Percentiles rank a stretch among this genome's conserved stretches.
phyloP scores from a whole-genome alignment of 2,113 vertebrate species.

The Oreotrochilus melanogaster region DNA sequence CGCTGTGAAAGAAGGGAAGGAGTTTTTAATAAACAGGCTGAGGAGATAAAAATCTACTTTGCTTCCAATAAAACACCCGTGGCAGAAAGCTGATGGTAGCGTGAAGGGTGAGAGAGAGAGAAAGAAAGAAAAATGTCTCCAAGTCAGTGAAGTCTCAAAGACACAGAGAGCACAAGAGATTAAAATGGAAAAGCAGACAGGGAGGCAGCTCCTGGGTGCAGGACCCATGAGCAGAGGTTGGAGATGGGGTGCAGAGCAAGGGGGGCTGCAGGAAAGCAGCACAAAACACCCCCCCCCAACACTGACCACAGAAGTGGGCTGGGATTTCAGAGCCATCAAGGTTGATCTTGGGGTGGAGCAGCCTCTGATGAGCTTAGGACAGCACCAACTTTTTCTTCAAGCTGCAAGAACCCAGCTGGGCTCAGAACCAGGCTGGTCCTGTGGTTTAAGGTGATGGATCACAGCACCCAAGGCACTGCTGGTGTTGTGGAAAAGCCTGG shows the following conservation, averaged over 20 bases:
- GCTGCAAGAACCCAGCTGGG: neutral
- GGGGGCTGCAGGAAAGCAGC: neutral
- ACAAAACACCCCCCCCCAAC: neutral
- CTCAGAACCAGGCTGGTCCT: rapidly evolving
- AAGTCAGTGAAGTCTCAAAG: neutral
- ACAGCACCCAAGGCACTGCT: neutral
- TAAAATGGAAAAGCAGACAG: neutral
- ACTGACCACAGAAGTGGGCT: rapidly evolving
- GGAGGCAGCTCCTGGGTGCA: neutral
- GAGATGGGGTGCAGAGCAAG: neutral
- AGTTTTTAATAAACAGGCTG: constrained; percentile 64
- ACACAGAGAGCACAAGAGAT: neutral
- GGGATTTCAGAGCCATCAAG: neutral
- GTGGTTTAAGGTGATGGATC: neutral
- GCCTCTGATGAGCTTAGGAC: neutral
- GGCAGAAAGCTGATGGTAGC: neutral
- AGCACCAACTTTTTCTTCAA: neutral
- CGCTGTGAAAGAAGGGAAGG: neutral
- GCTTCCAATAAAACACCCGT: neutral
- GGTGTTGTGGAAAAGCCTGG: neutral
- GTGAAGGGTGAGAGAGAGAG: neutral
- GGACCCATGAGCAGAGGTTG: neutral
- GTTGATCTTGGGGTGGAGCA: neutral
- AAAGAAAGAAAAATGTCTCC: rapidly evolving
- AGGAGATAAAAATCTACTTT: constrained; percentile 67